These are phyloP conservation scores for Oreocharis arfaki DNA, from an alignment of 2,113 vertebrate genomes.

Conservation along the genomic window DNA sequence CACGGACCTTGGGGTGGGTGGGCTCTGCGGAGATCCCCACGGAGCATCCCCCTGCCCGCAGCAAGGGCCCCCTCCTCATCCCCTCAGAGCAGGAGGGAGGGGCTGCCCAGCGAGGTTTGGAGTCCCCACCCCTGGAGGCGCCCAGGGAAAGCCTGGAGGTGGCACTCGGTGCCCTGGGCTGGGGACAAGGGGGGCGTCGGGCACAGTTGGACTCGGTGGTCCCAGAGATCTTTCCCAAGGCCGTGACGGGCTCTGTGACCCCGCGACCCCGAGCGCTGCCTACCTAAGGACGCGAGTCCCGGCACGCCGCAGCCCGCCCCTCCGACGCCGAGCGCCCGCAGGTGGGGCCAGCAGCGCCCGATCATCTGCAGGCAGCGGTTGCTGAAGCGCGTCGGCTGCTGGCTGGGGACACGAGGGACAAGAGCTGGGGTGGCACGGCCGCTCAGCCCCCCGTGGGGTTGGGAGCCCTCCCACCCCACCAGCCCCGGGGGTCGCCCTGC, in stretches of 20 bases:
- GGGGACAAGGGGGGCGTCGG: fast-evolving
- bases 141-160: fast-evolving
- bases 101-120: fast-evolving
- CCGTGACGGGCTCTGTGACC: too few species aligned
- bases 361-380: conserved; percentile 98
- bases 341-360: conserved; percentile 95
- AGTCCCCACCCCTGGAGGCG: not conserved
- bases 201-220: fast-evolving
- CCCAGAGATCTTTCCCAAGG: fast-evolving
- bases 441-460: fast-evolving
- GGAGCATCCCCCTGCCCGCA: not conserved
- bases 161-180: not conserved
- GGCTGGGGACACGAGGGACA: conserved; percentile 73
- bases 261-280: not conserved
- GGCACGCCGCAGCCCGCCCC: conserved; percentile 95
- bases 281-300: conserved; percentile 91
- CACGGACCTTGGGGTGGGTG: fast-evolving
- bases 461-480: not conserved
- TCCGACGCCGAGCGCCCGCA: conserved; percentile 91
- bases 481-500: fast-evolving
- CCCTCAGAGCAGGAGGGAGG: not conserved
- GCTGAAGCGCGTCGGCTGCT: conserved; percentile 95
- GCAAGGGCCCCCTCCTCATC: not conserved
- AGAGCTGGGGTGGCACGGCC: not conserved
- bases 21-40: fast-evolving